Evolutionary conservation across 2,113 vertebrate genomes (phyloP), one percentile per base, ranked within the genome.

Genomic region (Rhizomys pruinosus): DNA sequence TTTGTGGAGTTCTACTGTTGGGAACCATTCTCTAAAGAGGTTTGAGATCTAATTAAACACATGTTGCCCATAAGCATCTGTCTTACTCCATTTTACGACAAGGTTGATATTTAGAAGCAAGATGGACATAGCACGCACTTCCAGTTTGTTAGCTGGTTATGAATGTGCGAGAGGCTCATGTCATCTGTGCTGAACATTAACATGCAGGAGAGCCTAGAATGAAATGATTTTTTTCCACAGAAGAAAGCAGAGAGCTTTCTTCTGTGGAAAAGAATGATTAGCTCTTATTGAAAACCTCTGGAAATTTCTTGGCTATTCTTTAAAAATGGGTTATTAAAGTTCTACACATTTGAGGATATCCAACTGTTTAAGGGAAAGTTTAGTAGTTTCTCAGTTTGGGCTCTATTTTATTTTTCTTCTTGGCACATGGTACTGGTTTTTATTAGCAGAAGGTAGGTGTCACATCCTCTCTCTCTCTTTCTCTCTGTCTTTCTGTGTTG

Each of bases 321-420:
- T 25, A 39, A 34, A 44, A 1, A 16, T 61, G 73, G 32, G 32
- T 71, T 71, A 76, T 94, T 95, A 76, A 79, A 78, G 3, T 77
- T 89, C 17, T 82, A 59, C 39, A 74, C 72, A 89, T 88, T 80
- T 95, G 79, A 91, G 93, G 85, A 88, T 20, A 88, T 25, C 55
- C 90, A 94, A 85, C 68, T 93, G 89, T 84, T 87, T 92, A 85
- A 94, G 47, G 87, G 72, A 90, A 34, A 80, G 82, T 79, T 93
- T 89, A 32, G 34, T 89, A 44, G 22, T 61, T 87, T 89, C 73
- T 85, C 66, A 37, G 76, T 82, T 90, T 91, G 81, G 59, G 63
- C 42, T 96, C 61, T 77, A 20, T 84, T 92, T 72, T 87, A 17
- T 84, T 95, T 96, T 89, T 85, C 63, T 61, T 79, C 59, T 6